A percentile compares a stretch with the other conserved stretches of the same genome.
phyloP scores from a whole-genome alignment of 2,888 invertebrate species.

The Zootermopsis nevadensis region DNA sequence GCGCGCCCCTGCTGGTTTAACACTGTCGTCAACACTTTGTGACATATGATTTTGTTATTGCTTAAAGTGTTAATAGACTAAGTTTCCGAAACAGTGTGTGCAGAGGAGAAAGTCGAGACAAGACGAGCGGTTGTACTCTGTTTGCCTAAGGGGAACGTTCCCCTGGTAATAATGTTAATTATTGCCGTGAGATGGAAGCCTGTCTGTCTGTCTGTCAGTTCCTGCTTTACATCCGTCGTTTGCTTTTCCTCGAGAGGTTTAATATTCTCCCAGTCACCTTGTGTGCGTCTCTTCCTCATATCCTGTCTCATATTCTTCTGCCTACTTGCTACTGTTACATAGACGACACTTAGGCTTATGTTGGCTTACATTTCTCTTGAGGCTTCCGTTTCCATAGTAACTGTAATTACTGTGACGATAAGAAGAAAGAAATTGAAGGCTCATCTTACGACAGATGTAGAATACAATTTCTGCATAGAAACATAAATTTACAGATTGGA shows the following conservation, averaged over 20 bases:
- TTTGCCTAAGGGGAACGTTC: constrained; percentile 8
- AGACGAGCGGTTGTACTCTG: no score
- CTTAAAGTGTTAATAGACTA: constrained; percentile 2
- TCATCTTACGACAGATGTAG: not conserved
- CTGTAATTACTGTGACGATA: not conserved
- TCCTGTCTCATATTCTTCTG: constrained; percentile 20
- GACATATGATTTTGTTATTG: not conserved
- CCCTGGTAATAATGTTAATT: constrained; percentile 40
- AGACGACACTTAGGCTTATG: not conserved
- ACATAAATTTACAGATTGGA: not conserved
- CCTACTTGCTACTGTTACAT: not conserved
- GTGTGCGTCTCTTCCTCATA: constrained; percentile 15
- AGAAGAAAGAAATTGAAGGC: not conserved
- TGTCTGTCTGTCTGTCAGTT: constrained; percentile 36
- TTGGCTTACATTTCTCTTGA: not conserved
- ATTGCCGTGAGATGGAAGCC: constrained; percentile 40
- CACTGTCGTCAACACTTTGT: no score
- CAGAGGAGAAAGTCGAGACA: no score
- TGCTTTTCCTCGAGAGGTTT: constrained; percentile 26
- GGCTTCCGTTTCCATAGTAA: not conserved
- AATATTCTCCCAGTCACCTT: constrained; percentile 20
- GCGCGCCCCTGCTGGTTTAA: no score
- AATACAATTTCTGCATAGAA: not conserved
- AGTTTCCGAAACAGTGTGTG: not conserved
- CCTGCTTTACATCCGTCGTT: not conserved